Percentiles rank a stretch among this genome's conserved stretches.
Conservation (phyloP, 2,113 vertebrate genomes). For the Rhadina sibilatrix region DNA sequence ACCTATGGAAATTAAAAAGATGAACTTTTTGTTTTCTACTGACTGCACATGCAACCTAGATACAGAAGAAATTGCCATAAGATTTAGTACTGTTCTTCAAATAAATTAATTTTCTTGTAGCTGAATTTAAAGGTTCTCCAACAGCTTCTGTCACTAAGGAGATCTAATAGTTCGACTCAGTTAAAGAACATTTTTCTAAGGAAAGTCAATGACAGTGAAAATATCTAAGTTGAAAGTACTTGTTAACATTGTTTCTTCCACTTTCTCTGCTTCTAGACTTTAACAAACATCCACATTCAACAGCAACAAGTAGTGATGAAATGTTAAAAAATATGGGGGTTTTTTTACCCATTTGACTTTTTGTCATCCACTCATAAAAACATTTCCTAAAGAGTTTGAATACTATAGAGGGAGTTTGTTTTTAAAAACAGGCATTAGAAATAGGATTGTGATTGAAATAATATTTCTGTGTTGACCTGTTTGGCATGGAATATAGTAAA, state of each 20-base stretch:
- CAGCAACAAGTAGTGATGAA: neutral
- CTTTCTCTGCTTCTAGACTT: neutral
- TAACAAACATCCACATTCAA: neutral
- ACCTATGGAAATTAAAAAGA: neutral
- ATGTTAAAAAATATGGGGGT: rapidly evolving
- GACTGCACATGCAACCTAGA: neutral
- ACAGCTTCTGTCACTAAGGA: conserved; percentile 28
- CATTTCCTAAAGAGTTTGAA: neutral
- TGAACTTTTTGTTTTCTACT: neutral
- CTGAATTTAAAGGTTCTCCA: conserved; percentile 40
- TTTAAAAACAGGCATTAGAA: neutral
- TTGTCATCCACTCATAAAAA: neutral
- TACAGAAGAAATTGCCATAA: neutral
- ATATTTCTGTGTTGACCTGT: neutral
- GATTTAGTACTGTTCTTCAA: neutral
- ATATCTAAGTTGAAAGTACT: neutral
- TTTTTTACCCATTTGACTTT: neutral
- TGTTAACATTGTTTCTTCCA: neutral
- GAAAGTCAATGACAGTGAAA: neutral
- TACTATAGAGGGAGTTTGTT: neutral
- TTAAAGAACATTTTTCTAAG: neutral
- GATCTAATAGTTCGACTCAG: neutral
- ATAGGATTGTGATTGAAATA: neutral
- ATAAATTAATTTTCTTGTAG: neutral
- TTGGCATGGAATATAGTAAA: neutral